Percentiles rank a stretch among this genome's conserved stretches.
Conservation (phyloP, 2,888 invertebrate species). For the Ethmia dodecea region DNA sequence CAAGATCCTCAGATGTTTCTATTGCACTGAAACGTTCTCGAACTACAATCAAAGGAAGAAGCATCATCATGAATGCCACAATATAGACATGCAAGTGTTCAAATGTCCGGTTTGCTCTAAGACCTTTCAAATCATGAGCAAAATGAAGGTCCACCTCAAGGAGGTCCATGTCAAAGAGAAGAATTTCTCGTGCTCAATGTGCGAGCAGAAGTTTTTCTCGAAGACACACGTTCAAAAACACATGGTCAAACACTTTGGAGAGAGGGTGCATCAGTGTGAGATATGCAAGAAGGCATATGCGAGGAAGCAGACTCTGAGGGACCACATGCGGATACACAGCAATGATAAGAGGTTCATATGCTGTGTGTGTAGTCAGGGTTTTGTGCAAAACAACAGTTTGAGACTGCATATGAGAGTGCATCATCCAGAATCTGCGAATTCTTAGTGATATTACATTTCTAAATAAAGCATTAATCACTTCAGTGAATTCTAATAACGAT, state of each 20-base stretch:
- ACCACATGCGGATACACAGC: conserved; percentile 57
- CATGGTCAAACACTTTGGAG: conserved; percentile 69
- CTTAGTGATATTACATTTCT: conserved; percentile 7
- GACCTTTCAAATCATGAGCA: conserved; percentile 47
- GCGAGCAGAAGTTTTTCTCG: conserved; percentile 71
- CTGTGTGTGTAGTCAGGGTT: conserved; percentile 39
- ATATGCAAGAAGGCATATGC: conserved; percentile 70
- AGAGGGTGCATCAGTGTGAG: conserved; percentile 59
- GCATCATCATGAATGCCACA: conserved; percentile 43
- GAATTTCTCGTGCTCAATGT: conserved; percentile 62
- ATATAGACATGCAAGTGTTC: conserved; percentile 37
- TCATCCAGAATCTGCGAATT: conserved; percentile 28
- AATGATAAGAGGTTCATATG: conserved; percentile 43
- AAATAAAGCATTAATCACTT: neutral
- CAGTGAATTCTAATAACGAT: too few species aligned
- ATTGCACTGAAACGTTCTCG: conserved; percentile 46
- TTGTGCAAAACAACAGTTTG: conserved; percentile 48
- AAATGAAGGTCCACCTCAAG: conserved; percentile 52
- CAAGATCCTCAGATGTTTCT: conserved; percentile 44
- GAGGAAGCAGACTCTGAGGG: conserved; percentile 50
- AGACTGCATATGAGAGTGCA: conserved; percentile 46
- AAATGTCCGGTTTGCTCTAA: conserved; percentile 54
- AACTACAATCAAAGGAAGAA: conserved; percentile 46
- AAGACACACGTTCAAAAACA: conserved; percentile 69
- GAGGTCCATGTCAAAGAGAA: conserved; percentile 65